Base-by-base conservation (phyloP, 2,797 vertebrate genomes). In the Gadopsis marmoratus region DNA sequence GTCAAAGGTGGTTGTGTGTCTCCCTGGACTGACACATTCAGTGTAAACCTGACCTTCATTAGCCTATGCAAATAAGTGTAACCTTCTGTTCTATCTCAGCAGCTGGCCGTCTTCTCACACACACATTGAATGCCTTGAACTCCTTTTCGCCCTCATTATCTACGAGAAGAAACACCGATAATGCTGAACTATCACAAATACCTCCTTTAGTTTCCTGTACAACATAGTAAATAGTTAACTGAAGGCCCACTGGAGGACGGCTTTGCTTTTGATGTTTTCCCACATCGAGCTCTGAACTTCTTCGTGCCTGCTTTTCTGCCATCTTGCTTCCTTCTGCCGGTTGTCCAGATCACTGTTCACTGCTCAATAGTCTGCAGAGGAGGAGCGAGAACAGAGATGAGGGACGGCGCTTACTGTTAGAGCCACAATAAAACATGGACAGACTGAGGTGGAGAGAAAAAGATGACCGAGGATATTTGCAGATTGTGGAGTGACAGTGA, bases 31-130 rank as follows among this genome's bases (percentile, higher is more conserved):
- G 26, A 41, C 63, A 62, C 74, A 72, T 75, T 83, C 51, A 60
- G 39, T 71, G 35, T 72, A 68, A 80, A 76, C 69, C 64, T 80
- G 78, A 91, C 87, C 89, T 88, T 92, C 81, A 93, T 94, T 93
- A 94, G 85, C 91, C 72, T 92, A 91, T 93, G 90, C 87, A 90
- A 92, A 94, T 93, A 56, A 39, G 69, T 50, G 56, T 59, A 81
- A 63, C 71, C 74, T 68, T 76, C 81, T 70, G 55, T 71, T 71
- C 51, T 74, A 78, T 56, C 71, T 81, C 78, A 48, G 81, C 81
- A 86, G 71, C 86, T 81, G 72, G 69, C 69, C 43, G 14, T 41
- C 39, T 78, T 84, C 86, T 67, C 82, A 83, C 59, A 14, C 47
- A 29, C 59, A 60, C 50, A 58, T 68, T 19, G 14, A 35, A 72